Evolutionary conservation across 2,113 vertebrate genomes (phyloP).

Genomic region (Gracilinanus agilis): DNA sequence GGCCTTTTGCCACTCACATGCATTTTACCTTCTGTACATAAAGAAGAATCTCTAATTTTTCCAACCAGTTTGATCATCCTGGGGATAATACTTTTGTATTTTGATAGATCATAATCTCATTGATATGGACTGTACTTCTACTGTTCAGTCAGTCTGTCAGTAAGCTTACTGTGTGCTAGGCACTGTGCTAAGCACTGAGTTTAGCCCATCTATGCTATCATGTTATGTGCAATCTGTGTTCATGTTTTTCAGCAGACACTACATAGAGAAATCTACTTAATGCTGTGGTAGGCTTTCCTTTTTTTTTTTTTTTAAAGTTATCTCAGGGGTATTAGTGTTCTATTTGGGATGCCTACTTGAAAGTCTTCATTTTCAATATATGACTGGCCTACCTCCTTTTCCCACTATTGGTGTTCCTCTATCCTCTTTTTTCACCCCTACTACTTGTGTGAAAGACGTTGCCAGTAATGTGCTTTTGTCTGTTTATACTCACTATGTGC

Average conservation of each 20-base stretch:
- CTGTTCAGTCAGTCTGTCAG: not conserved
- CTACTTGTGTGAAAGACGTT: not conserved
- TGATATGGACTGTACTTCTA: not conserved
- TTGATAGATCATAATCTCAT: not conserved
- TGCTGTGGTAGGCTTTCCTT: not conserved
- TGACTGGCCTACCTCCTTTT: not conserved
- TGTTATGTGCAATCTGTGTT: not conserved
- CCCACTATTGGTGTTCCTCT: not conserved
- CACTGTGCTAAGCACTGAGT: not conserved
- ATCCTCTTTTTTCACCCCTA: not conserved
- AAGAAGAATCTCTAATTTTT: not conserved
- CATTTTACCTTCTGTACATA: conserved; percentile 19
- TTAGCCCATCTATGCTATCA: not conserved
- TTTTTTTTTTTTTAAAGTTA: not conserved
- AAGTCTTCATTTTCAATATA: not conserved
- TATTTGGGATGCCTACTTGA: not conserved
- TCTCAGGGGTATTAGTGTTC: not conserved
- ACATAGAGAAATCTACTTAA: not conserved
- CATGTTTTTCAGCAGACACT: not conserved
- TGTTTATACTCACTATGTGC: not conserved
- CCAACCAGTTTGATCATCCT: not conserved
- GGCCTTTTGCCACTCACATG: not conserved
- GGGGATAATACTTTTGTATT: not conserved
- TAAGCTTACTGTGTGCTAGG: not conserved
- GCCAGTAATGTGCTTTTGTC: not conserved